Percentiles rank a stretch among this genome's conserved stretches.
Evolutionary conservation across 2,797 vertebrate species (phyloP).

Genomic region (Acridotheres tristis): DNA sequence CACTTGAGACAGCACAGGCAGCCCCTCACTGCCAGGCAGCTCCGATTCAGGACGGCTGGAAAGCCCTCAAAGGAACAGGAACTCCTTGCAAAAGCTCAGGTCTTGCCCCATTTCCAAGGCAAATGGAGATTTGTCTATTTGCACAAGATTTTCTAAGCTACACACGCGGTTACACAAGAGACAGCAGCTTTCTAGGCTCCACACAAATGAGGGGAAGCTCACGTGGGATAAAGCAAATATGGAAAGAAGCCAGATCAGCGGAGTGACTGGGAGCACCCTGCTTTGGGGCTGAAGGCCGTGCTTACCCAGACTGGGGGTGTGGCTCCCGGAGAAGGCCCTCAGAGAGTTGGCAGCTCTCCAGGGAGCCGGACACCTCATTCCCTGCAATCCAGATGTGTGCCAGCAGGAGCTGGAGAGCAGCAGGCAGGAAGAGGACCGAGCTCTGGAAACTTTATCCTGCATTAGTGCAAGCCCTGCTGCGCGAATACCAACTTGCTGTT

Average conservation of each 20-base stretch:
- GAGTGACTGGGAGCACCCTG: neutral
- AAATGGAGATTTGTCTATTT: neutral
- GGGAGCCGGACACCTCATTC: neutral
- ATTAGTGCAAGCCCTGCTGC: neutral
- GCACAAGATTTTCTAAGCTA: neutral
- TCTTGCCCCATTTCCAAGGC: neutral
- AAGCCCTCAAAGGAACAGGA: neutral
- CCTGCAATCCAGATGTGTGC: neutral
- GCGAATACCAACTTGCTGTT: neutral
- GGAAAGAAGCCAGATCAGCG: neutral
- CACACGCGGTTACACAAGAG: neutral
- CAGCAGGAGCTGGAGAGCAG: neutral
- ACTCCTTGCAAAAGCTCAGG: neutral
- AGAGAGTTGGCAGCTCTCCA: fast-evolving
- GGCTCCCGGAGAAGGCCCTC: neutral
- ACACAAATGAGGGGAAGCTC: neutral
- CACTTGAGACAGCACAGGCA: neutral
- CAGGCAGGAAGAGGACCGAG: neutral
- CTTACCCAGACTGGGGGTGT: neutral
- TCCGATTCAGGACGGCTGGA: neutral
- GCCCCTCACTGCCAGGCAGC: neutral
- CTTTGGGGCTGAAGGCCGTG: neutral
- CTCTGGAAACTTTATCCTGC: conserved; percentile 21
- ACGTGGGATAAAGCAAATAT: neutral
- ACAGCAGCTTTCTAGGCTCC: neutral